Percentiles rank a stretch among this genome's conserved stretches.
These are phyloP conservation scores for Megalops cyprinoides DNA, from an alignment of 2,797 vertebrate species.

Conservation along the genomic window DNA sequence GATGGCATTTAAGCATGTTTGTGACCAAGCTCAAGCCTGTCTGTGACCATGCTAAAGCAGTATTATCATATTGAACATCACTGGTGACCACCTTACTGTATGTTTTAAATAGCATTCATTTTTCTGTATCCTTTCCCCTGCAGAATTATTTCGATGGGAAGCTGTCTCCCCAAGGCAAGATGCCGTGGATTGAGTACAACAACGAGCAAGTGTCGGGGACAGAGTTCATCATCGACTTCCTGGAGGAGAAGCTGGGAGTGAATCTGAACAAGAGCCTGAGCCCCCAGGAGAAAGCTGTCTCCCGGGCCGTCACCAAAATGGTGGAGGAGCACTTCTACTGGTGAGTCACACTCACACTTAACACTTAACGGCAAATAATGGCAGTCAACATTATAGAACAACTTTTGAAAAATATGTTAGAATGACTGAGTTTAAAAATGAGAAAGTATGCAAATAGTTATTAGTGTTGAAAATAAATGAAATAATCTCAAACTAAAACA, in stretches of 20 bases:
- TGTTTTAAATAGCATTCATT: background rate
- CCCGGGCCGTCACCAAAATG: conserved; percentile 93
- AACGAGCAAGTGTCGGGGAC: conserved; percentile 90
- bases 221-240: conserved; percentile 96
- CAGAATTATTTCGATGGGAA: conserved; percentile 99
- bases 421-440: too few species aligned
- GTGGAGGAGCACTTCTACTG: conserved; percentile 98
- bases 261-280: conserved; percentile 91
- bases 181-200: conserved; percentile 99
- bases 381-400: too few species aligned
- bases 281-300: conserved; percentile 87
- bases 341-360: conserved; percentile 68
- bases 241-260: conserved; percentile 93
- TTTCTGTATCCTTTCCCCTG: conserved; percentile 25
- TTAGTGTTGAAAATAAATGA: too few species aligned
- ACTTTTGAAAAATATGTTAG: too few species aligned
- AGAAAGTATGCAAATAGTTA: too few species aligned
- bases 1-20: too few species aligned
- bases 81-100: background rate
- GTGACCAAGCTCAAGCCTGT: background rate
- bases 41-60: background rate
- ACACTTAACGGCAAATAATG: background rate
- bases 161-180: conserved; percentile 96
- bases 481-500: too few species aligned
- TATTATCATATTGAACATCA: background rate